Conservation (phyloP, 2,888 invertebrate species). For the Piscicola geometra region DNA sequence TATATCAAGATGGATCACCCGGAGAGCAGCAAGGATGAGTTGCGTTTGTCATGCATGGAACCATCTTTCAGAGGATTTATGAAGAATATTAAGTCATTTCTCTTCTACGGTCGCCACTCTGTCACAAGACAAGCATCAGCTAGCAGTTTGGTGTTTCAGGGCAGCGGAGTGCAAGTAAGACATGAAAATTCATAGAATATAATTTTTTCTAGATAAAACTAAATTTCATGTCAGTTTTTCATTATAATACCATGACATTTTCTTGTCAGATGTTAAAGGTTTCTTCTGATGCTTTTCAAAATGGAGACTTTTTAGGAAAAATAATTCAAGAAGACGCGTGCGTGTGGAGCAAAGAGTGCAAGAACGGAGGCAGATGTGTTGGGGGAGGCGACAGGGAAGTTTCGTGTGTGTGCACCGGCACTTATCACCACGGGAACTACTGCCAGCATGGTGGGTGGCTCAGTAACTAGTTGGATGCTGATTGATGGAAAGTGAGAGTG, state of each 20-base stretch:
- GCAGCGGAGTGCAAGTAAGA: neutral
- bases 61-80: neutral
- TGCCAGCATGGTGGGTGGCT: neutral
- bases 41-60: neutral
- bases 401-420: neutral
- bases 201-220: neutral
- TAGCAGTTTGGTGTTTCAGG: neutral
- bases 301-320: neutral
- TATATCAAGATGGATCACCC: neutral
- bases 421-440: neutral
- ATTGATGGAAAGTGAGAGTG: no score
- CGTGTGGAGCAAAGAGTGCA: slow-evolving; percentile 1
- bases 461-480: no score
- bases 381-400: neutral
- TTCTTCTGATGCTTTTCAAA: neutral
- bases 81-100: neutral
- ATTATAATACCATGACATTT: neutral
- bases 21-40: neutral
- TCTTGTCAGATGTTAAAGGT: neutral
- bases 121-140: neutral
- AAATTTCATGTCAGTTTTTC: neutral
- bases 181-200: neutral
- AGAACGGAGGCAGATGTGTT: slow-evolving; percentile 5
- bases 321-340: neutral
- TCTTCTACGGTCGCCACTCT: neutral